phyloP scores from a whole-genome alignment of 2,888 invertebrate genomes.

The Mythimna vitellina region DNA sequence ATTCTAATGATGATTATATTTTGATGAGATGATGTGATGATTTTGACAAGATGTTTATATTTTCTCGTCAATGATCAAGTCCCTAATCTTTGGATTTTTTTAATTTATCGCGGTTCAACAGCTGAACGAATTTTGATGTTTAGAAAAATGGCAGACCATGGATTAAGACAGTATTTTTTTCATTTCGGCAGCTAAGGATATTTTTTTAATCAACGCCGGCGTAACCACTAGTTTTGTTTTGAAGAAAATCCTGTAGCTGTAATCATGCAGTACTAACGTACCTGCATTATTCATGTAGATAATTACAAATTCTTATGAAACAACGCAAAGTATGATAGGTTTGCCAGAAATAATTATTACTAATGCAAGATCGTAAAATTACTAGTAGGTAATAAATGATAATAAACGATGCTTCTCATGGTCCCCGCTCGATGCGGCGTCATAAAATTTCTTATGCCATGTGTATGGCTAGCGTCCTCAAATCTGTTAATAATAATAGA shows the following conservation, averaged over 20 bases:
- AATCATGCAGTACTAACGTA: background rate
- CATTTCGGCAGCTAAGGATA: no score
- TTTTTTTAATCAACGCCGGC: no score
- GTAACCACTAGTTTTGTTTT: no score
- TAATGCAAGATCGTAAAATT: slow-evolving; percentile 16
- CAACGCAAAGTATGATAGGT: slow-evolving; percentile 7
- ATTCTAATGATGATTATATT: no score
- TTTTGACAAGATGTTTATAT: no score
- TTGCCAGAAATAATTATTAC: slow-evolving; percentile 23
- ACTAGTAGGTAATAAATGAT: slow-evolving; percentile 9
- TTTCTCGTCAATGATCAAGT: no score
- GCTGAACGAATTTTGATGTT: no score
- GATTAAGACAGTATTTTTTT: no score
- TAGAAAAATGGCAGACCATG: no score
- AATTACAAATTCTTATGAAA: slow-evolving; percentile 27
- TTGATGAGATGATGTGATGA: no score
- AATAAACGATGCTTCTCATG: slow-evolving; percentile 28
- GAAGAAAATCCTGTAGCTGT: background rate
- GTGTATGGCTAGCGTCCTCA: background rate
- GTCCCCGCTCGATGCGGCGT: background rate
- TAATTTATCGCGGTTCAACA: no score
- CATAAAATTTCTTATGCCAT: slow-evolving; percentile 20
- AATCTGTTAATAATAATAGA: slow-evolving; percentile 14
- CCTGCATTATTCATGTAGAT: background rate
- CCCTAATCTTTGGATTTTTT: no score